Conservation (phyloP, 2,113 vertebrate species). For the Megaceryle maxima region DNA sequence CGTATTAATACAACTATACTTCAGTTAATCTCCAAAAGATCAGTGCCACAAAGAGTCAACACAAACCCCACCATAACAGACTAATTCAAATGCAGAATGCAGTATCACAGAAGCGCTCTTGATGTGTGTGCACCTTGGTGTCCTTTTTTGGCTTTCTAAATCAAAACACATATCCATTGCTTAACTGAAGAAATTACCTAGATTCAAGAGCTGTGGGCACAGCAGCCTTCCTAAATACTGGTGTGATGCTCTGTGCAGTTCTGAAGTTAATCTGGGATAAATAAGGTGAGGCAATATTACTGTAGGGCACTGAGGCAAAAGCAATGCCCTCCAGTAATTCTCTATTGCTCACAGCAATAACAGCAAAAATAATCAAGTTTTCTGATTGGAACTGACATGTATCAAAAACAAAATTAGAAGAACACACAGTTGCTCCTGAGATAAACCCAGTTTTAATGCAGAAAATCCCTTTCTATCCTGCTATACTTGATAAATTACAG, state of each 20-base stretch:
- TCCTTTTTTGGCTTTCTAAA: neutral
- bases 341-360: slow-evolving; percentile 45
- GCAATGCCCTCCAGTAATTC: slow-evolving; percentile 54
- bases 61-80: neutral
- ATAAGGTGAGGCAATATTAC: slow-evolving; percentile 22
- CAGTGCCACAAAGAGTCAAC: neutral
- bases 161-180: neutral
- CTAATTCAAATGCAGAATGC: neutral
- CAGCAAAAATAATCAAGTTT: slow-evolving; percentile 51
- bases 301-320: slow-evolving; percentile 47
- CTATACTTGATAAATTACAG: neutral
- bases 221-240: neutral
- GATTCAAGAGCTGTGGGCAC: neutral
- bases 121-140: neutral
- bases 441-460: slow-evolving; percentile 22
- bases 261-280: slow-evolving; percentile 57
- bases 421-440: slow-evolving; percentile 45
- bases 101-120: neutral
- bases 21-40: neutral
- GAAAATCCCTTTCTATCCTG: neutral
- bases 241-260: neutral
- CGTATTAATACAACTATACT: neutral
- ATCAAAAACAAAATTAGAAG: slow-evolving; percentile 62
- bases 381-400: slow-evolving; percentile 41
- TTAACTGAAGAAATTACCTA: neutral